Evolutionary conservation across 2,797 vertebrate species (phyloP).

Genomic region (Hoplostethus atlanticus): DNA sequence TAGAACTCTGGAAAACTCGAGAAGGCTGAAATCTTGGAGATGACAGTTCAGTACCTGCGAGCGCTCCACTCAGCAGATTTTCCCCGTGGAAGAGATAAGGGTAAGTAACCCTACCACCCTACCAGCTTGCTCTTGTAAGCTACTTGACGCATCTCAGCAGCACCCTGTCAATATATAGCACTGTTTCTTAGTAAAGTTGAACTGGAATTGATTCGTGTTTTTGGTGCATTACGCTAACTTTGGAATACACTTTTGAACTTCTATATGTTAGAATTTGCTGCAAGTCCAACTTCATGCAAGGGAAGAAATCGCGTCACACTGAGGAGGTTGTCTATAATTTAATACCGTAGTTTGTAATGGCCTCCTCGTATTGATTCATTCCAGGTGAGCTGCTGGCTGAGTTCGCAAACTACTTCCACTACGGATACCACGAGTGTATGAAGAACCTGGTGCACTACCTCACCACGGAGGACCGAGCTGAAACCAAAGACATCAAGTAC

Average conservation of each 20-base stretch:
- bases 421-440: constrained; percentile 99
- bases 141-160: constrained; percentile 30
- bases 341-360: constrained; percentile 14
- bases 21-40: constrained; percentile 98
- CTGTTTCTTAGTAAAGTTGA: neutral
- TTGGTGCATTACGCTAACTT: neutral
- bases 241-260: neutral
- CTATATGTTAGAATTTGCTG: neutral
- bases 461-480: constrained; percentile 95
- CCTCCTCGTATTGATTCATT: constrained; percentile 25
- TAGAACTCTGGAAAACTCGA: constrained; percentile 98
- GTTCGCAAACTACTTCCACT: constrained; percentile 99
- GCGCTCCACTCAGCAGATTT: constrained; percentile 96
- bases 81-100: constrained; percentile 95
- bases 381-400: constrained; percentile 93
- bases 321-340: neutral
- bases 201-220: rapidly evolving
- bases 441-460: constrained; percentile 98
- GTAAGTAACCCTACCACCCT: constrained; percentile 74
- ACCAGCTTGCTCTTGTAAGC: neutral
- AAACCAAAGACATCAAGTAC: constrained; percentile 98
- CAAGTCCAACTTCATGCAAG: constrained; percentile 30
- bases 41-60: constrained; percentile 97
- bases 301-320: neutral
- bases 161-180: neutral